Evolutionary conservation across 2,888 invertebrate genomes (phyloP), one percentile per base, ranked within the genome.

Genomic region (Athalia circularis): DNA sequence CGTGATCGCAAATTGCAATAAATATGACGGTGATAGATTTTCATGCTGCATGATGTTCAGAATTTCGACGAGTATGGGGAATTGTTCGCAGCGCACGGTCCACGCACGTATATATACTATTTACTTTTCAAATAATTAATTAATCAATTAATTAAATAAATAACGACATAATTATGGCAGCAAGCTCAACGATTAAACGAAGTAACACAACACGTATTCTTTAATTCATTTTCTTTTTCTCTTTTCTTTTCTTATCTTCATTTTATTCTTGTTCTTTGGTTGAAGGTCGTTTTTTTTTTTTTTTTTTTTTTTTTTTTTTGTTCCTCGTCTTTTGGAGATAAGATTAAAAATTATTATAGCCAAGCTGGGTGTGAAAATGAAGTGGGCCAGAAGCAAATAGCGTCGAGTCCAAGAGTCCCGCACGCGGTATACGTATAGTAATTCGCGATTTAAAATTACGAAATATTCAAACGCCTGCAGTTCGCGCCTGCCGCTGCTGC

Each of bases 81-180:
- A 87, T 86, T 87, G 87, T 87, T 87, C 87, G 87, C 86, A 87
- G 86, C 84, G 87, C 87, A 87, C 85, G 86, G 85, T 86, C 83
- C 86, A 85, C 85, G 83, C 84, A 61, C 61, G 65, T 77, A 29
- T 45, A 8, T 54, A 65, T 3, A 29, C 29, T 29, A 0, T 8
- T 43, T 4, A 9, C 15, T 76, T 65, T 57, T 45, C 29, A 7
- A 57, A 57, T 15, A 76, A 43, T 65, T 61, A 1, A 29, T 5
- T 7, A 9, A 47, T 48, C 2, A 6, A 47, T 54, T 54, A 8
- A 8, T 54, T 54, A 29, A 29, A 29, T 29, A 29, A n/a, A n/a
- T 29, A 29, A 29, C 29, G 29, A 29, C 29, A 29, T 29, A 29
- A 29, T 29, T 29, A 29, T 29, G 29, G 29, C 29, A 29, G 29